These are phyloP conservation scores for Heliocidaris erythrogramma DNA, from an alignment of 35 echinoderm and acorn worm genomes.

Conservation along the genomic window DNA sequence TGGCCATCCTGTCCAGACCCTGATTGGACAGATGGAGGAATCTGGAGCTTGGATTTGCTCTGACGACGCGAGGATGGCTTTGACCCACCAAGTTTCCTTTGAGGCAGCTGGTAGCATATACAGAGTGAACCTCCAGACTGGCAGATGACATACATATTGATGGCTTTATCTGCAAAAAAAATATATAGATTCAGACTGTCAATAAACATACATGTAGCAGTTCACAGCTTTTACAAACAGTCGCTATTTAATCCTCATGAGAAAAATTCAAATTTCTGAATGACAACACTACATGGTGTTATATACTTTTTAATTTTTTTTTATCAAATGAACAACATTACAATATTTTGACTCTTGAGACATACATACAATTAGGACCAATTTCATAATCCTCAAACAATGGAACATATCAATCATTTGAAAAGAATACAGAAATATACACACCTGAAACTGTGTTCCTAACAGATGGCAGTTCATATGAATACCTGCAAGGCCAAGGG, in stretches of 20 bases:
- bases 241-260: no score
- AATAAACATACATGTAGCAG: no score
- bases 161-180: slow-evolving; percentile 49
- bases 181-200: background rate
- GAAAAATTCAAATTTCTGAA: no score
- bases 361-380: no score
- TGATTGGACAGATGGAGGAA: background rate
- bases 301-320: no score
- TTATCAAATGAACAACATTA: no score
- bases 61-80: background rate
- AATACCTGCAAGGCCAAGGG: background rate
- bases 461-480: slow-evolving; percentile 21
- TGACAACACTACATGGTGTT: no score
- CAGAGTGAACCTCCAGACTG: slow-evolving; percentile 64
- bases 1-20: background rate
- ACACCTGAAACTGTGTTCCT: slow-evolving; percentile 11
- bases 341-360: no score
- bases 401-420: no score
- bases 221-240: no score
- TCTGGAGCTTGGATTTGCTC: background rate
- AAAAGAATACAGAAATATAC: background rate
- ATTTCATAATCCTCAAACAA: no score
- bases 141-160: slow-evolving; percentile 67
- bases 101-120: slow-evolving; percentile 54
- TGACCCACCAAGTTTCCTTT: background rate